Conservation (phyloP, 2,797 vertebrate genomes). For the Sebastes iracundus region DNA sequence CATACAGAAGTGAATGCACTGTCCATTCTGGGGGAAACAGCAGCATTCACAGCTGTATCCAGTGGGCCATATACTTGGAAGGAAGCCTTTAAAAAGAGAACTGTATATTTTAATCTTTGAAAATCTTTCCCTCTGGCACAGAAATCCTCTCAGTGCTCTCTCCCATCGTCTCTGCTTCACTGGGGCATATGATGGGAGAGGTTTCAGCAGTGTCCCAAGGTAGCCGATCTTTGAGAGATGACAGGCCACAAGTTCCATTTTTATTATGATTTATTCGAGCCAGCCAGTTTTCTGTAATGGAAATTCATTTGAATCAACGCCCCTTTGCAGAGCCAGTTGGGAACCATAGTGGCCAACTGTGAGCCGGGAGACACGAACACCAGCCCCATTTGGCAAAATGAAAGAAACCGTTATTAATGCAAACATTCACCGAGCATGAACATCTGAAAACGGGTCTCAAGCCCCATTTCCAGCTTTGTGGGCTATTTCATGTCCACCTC, state of each 20-base stretch:
- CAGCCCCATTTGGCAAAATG: slow-evolving; percentile 68
- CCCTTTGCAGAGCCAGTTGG: slow-evolving; percentile 63
- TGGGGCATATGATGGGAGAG: slow-evolving; percentile 86
- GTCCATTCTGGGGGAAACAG: slow-evolving; percentile 1
- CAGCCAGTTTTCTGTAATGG: slow-evolving; percentile 82
- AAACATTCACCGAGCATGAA: slow-evolving; percentile 49
- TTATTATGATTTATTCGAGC: slow-evolving; percentile 88
- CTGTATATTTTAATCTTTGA: slow-evolving; percentile 79
- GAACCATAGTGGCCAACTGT: slow-evolving; percentile 61
- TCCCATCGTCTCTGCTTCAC: slow-evolving; percentile 84
- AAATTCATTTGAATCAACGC: slow-evolving; percentile 84
- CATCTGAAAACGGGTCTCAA: slow-evolving; percentile 36
- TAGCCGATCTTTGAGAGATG: slow-evolving; percentile 84
- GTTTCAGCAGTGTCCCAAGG: slow-evolving; percentile 83
- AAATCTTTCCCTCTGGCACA: slow-evolving; percentile 76
- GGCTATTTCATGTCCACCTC: not conserved
- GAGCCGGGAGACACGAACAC: slow-evolving; percentile 53
- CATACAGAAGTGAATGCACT: not conserved
- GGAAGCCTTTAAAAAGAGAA: slow-evolving; percentile 62
- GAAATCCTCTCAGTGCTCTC: slow-evolving; percentile 72
- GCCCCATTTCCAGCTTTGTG: slow-evolving; percentile 28
- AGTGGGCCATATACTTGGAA: slow-evolving; percentile 17
- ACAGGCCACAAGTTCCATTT: slow-evolving; percentile 84
- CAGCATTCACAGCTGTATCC: slow-evolving; percentile 13
- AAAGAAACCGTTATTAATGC: slow-evolving; percentile 67